Percentiles rank a stretch among this genome's conserved stretches.
Conservation (phyloP, 2,113 vertebrate genomes). For the Epinephelus cyanopodus region DNA sequence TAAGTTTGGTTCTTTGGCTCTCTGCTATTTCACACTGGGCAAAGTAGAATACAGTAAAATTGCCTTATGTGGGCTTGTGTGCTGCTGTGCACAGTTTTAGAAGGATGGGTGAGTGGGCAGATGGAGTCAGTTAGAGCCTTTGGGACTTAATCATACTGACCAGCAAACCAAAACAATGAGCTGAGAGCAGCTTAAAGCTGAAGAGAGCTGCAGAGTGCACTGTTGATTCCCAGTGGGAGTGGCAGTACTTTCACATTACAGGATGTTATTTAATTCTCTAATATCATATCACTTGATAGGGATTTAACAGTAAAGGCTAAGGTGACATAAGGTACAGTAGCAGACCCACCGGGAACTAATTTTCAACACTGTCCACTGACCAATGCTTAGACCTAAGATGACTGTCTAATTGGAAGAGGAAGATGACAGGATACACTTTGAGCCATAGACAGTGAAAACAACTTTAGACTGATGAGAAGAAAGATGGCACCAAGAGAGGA, state of each 20-base stretch:
- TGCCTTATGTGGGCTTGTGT: constrained; percentile 36
- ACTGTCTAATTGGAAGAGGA: not conserved
- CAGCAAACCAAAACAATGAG: constrained; percentile 70
- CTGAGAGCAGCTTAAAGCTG: constrained; percentile 39
- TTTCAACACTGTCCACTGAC: not conserved
- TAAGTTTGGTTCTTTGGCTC: constrained; percentile 10
- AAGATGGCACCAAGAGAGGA: not conserved
- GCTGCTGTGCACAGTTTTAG: constrained; percentile 33
- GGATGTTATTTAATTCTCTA: not conserved
- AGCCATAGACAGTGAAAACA: not conserved
- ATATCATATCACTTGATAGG: not conserved
- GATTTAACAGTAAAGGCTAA: not conserved
- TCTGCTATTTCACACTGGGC: constrained; percentile 7
- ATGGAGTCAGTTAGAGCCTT: constrained; percentile 60
- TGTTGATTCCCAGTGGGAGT: constrained; percentile 29
- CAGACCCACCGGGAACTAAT: not conserved
- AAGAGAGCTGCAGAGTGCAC: constrained; percentile 19
- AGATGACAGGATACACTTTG: not conserved
- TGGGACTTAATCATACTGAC: constrained; percentile 67
- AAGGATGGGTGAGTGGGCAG: constrained; percentile 36
- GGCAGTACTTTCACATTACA: constrained; percentile 3
- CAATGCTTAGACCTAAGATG: not conserved
- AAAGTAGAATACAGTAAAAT: constrained; percentile 2
- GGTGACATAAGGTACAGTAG: not conserved
- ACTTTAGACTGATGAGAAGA: not conserved